Evolutionary conservation across 2,797 vertebrate genomes (phyloP).

Genomic region (Anas bahamensis): DNA sequence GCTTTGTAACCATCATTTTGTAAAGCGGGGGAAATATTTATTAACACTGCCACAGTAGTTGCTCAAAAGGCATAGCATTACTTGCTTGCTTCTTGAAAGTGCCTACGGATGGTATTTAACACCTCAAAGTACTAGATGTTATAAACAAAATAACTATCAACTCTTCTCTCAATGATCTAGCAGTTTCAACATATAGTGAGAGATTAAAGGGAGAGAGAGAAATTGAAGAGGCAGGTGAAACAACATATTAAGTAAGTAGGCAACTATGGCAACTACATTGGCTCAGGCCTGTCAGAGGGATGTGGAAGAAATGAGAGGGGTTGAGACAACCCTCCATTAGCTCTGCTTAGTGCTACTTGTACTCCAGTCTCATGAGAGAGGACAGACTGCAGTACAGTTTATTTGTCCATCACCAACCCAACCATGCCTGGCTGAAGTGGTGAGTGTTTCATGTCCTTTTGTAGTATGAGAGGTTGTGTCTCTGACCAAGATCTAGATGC

Average conservation of each 20-base stretch:
- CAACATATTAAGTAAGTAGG: not conserved
- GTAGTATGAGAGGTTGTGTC: not conserved
- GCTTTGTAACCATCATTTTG: not conserved
- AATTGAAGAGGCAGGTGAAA: not conserved
- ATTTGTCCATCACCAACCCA: not conserved
- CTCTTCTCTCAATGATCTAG: not conserved
- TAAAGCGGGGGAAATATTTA: not conserved
- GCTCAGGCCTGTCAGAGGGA: not conserved
- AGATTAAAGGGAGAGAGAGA: not conserved
- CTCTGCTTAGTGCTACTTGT: not conserved
- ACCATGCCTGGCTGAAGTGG: not conserved
- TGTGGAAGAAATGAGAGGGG: rapidly evolving
- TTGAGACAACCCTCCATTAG: not conserved
- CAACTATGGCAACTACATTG: not conserved
- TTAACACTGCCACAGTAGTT: not conserved
- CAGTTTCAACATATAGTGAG: not conserved
- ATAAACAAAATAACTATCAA: not conserved
- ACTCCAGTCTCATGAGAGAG: not conserved
- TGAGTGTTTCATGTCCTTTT: not conserved
- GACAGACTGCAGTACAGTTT: not conserved
- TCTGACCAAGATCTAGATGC: not conserved
- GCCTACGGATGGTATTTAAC: not conserved
- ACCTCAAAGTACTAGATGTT: not conserved
- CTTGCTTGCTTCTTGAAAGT: not conserved
- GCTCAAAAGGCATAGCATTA: not conserved